phyloP scores from a whole-genome alignment of 1,140 invertebrate genomes.

The Eciton burchellii region DNA sequence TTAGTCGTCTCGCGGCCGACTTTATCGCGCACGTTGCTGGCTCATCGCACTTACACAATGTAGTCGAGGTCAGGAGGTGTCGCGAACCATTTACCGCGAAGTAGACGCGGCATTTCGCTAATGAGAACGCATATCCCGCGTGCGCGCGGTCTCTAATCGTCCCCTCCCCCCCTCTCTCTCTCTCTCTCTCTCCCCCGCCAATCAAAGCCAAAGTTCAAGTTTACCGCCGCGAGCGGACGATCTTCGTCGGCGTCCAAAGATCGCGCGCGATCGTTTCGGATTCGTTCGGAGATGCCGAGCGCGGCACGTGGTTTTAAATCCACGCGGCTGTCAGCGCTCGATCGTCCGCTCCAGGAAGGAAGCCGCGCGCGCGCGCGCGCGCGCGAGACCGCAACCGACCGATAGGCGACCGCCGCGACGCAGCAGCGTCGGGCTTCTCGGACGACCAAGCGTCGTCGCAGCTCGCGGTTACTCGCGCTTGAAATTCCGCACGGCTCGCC shows the following conservation, averaged over 20 bases:
- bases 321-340: conserved; percentile 57
- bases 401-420: conserved; percentile 70
- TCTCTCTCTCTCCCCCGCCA: not conserved
- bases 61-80: conserved; percentile 2
- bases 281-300: too few relatives aligned
- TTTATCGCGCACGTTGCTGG: conserved; percentile 17
- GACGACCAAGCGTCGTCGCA: conserved; percentile 42
- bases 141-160: not conserved
- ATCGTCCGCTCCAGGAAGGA: conserved; percentile 64
- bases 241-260: not conserved
- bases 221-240: not conserved
- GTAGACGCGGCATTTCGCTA: not conserved
- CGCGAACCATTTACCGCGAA: not conserved
- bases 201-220: conserved; percentile 18
- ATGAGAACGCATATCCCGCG: not conserved
- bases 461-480: conserved; percentile 66
- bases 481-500: conserved; percentile 77
- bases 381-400: conserved; percentile 63
- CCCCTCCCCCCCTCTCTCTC: not conserved
- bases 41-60: conserved; percentile 25
- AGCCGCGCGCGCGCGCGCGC: conserved; percentile 50
- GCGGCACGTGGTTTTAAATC: conserved; percentile 70
- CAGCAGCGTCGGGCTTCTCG: conserved; percentile 65
- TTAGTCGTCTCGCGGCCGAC: not conserved
- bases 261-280: too few relatives aligned